Conservation (phyloP, 1,140 invertebrate genomes). For the Muscidifurax raptorellus region DNA sequence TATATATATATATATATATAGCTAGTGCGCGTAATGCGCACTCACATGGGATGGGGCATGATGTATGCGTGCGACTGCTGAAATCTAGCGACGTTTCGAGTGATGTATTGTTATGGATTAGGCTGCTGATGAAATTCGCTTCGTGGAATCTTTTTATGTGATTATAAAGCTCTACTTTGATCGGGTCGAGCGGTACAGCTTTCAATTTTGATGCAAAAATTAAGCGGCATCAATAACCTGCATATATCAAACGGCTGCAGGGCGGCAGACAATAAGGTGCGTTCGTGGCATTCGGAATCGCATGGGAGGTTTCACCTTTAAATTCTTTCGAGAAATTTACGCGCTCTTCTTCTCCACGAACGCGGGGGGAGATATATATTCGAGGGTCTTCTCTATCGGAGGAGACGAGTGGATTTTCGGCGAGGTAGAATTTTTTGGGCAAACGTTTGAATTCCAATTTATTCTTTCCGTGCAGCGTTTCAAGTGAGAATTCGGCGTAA, state of each 20-base stretch:
- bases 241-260: background rate
- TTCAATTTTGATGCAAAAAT: no score
- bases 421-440: background rate
- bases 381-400: background rate
- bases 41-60: background rate
- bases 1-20: background rate
- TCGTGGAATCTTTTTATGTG: no score
- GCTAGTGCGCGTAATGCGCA: background rate
- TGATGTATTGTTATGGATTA: no score
- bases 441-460: background rate
- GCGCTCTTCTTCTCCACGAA: background rate
- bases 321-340: conserved; percentile 3
- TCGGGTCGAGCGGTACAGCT: no score
- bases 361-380: background rate
- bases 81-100: background rate
- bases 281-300: conserved; percentile 18
- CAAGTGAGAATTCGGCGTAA: no score
- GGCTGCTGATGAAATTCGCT: no score
- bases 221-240: no score
- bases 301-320: conserved; percentile 11
- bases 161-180: background rate
- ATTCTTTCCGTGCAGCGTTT: no score
- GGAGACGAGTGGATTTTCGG: background rate
- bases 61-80: background rate
- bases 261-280: conserved; percentile 15